These are phyloP conservation scores for Ellobium chinense DNA, from an alignment of 2,888 invertebrate species.

Conservation along the genomic window DNA sequence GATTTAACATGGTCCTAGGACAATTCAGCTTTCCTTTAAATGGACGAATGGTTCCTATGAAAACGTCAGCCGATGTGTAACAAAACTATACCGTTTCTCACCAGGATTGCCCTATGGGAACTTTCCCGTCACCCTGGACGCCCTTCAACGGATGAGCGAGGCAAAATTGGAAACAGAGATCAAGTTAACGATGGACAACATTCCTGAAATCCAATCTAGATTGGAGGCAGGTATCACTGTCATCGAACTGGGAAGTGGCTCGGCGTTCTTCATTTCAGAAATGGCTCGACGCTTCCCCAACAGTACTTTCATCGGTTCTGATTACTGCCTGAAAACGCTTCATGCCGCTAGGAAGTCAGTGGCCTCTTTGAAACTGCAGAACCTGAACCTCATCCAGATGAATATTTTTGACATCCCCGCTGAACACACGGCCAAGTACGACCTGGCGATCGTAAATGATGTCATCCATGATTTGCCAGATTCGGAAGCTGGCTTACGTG, in stretches of 20 bases:
- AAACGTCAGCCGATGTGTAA: too few species aligned
- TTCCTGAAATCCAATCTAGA: too few species aligned
- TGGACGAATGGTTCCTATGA: too few species aligned
- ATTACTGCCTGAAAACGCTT: too few species aligned
- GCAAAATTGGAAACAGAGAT: not conserved
- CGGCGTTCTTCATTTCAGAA: not conserved
- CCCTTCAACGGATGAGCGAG: not conserved
- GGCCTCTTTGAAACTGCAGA: not conserved
- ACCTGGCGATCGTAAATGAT: not conserved
- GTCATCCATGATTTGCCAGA: constrained; percentile 10
- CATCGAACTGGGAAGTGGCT: not conserved
- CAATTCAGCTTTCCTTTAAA: too few species aligned
- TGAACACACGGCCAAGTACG: not conserved
- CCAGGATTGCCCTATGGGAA: not conserved
- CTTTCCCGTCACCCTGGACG: not conserved
- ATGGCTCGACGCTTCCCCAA: not conserved
- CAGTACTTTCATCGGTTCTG: too few species aligned
- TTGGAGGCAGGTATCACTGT: not conserved
- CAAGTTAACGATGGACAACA: too few species aligned
- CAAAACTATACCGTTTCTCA: too few species aligned
- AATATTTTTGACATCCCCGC: not conserved
- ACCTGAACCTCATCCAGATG: not conserved
- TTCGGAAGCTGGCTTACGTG: not conserved
- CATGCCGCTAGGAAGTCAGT: too few species aligned
- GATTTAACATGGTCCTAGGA: too few species aligned